Conservation (phyloP, 2,113 vertebrate species). For the Puffinus mauretanicus region DNA sequence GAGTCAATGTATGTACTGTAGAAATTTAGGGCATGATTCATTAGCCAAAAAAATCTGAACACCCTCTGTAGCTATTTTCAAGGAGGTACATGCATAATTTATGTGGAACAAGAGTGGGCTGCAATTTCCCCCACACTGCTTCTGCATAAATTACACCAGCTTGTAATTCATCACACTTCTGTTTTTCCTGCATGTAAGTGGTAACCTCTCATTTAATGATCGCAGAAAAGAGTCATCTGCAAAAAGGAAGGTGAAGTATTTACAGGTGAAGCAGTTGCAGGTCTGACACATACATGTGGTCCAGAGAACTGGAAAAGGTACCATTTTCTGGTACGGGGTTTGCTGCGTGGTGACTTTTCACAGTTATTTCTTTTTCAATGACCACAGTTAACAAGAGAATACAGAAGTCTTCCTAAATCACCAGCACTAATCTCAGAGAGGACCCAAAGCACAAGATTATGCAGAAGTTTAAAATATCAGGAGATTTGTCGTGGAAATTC, state of each 20-base stretch:
- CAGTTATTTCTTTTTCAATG: not conserved
- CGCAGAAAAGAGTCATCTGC: not conserved
- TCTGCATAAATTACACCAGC: slow-evolving; percentile 53
- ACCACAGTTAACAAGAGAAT: not conserved
- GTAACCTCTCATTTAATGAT: slow-evolving; percentile 20
- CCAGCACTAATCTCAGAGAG: not conserved
- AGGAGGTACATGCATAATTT: slow-evolving; percentile 52
- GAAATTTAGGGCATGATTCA: slow-evolving; percentile 51
- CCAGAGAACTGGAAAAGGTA: not conserved
- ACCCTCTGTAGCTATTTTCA: slow-evolving; percentile 48
- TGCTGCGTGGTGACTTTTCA: not conserved
- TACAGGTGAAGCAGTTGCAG: not conserved
- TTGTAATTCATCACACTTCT: slow-evolving; percentile 37
- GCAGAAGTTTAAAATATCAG: not conserved
- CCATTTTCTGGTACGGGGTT: too few species aligned
- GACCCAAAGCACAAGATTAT: not conserved
- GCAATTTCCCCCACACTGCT: slow-evolving; percentile 51
- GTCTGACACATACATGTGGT: fast-evolving
- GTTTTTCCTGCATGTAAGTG: not conserved
- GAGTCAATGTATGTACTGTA: slow-evolving; percentile 28
- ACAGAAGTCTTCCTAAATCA: not conserved
- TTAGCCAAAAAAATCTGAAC: slow-evolving; percentile 37
- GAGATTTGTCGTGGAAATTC: not conserved
- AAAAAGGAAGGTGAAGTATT: not conserved
- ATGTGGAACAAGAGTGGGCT: slow-evolving; percentile 61